Evolutionary conservation across 2,113 vertebrate genomes (phyloP), one percentile per base, ranked within the genome.

Genomic region (Sterrhoptilus dennistouni): DNA sequence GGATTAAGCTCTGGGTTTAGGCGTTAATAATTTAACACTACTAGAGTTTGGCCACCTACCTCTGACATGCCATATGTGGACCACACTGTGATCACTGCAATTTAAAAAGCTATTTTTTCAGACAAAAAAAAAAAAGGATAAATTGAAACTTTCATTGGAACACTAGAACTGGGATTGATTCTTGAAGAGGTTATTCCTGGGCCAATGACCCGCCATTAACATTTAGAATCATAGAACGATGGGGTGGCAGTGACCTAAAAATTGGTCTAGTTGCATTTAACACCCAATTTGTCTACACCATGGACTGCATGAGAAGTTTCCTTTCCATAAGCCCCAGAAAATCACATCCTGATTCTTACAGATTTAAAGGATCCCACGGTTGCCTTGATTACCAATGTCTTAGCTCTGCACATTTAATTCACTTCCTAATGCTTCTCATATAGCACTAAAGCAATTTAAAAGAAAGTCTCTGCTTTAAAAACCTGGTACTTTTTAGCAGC

Each of bases 401-500:
- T 66, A 80, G 40, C 85, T 83, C 65, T 35, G 60, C 74, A 38
- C 36, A 64, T 94, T 95, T 90, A 90, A 92, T 83, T 91, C 92
- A 31, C 45, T 8, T 77, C 79, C 78, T 83, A 88, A 93, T 25
- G 75, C 47, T 65, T 53, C 85, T 83, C 83, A 19, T 78, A 66
- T 47, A 76, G 42, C 3, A 11, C 71, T 71, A 42, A 77, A 88
- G 25, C 47, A 56, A 57, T 83, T 92, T 77, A 44, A 83, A 95
- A 93, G 75, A 35, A 86, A 83, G 56, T 31, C 52, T 56, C 72
- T 78, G 59, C 93, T 92, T 94, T 91, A 83, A 93, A 91, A 80
- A 93, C 78, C 33, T 49, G 21, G 53, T 20, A 76, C 91, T 92
- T 92, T 92, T 89, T 78, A 89, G 83, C 87, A 89, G 66, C 91